Conservation (phyloP, 2,113 vertebrate species). For the Trinectes maculatus region DNA sequence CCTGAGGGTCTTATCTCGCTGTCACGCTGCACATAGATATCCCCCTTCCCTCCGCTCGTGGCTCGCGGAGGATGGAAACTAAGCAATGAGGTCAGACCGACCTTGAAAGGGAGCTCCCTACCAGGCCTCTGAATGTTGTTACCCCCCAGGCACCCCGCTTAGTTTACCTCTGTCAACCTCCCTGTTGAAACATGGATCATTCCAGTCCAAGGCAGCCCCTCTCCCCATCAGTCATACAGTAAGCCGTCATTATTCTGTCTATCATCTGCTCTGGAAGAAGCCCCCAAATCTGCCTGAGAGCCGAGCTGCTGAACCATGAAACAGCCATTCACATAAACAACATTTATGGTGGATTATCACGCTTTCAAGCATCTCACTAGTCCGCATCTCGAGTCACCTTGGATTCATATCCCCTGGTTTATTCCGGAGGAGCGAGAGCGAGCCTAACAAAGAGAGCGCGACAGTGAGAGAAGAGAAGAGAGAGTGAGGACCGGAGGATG, state of each 20-base stretch:
- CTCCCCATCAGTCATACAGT: conserved; percentile 33
- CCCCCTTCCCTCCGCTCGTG: conserved; percentile 50
- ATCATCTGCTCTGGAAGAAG: conserved; percentile 25
- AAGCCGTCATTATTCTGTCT: conserved; percentile 39
- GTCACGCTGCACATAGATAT: conserved; percentile 70
- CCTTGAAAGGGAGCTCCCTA: conserved; percentile 81
- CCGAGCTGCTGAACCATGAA: conserved; percentile 18
- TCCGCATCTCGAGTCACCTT: conserved; percentile 76
- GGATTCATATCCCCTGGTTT: conserved; percentile 62
- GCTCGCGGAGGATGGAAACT: conserved; percentile 75
- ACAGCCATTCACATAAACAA: conserved; percentile 11
- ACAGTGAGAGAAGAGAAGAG: conserved; percentile 47
- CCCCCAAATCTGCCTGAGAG: conserved; percentile 27
- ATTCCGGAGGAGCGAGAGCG: conserved; percentile 54
- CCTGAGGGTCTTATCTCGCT: conserved; percentile 71
- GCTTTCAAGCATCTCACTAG: conserved; percentile 43
- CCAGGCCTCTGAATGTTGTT: conserved; percentile 66
- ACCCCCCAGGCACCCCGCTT: conserved; percentile 57
- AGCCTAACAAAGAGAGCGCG: conserved; percentile 68
- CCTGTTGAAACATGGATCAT: conserved; percentile 43
- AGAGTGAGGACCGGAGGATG: conserved; percentile 71
- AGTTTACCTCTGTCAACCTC: conserved; percentile 65
- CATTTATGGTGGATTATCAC: conserved; percentile 18
- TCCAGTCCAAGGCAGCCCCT: conserved; percentile 49
- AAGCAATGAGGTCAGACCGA: conserved; percentile 79